Percentiles rank a stretch among this genome's conserved stretches.
Evolutionary conservation across 2,113 vertebrate species (phyloP).

Genomic region (Leucosticte australis): DNA sequence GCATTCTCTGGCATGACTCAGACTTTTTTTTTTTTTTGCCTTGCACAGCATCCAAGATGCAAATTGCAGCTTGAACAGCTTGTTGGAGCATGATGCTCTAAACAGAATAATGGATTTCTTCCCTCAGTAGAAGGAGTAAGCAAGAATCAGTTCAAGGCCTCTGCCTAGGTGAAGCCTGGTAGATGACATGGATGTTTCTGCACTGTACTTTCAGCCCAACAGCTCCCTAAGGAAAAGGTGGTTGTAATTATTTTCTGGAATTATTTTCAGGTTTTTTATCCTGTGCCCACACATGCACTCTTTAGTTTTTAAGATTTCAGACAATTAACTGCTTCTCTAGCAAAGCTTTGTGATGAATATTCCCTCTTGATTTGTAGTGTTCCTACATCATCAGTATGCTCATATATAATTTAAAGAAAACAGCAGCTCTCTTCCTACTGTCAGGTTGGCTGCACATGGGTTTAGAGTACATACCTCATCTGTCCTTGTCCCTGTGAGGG

Average conservation of each 20-base stretch:
- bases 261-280: background rate
- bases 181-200: background rate
- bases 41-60: background rate
- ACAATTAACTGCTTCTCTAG: background rate
- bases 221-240: background rate
- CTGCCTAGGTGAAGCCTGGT: background rate
- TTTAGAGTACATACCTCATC: background rate
- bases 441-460: background rate
- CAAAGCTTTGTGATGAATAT: background rate
- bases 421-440: background rate
- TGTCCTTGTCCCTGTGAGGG: background rate
- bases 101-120: background rate
- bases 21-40: background rate
- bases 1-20: background rate
- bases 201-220: background rate
- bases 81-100: background rate
- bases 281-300: background rate
- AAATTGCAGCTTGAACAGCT: background rate
- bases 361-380: background rate
- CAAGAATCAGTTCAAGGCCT: background rate
- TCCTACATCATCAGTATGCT: background rate
- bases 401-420: background rate
- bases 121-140: background rate
- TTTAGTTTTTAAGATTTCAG: slow-evolving; percentile 9
- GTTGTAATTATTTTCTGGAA: background rate